These are phyloP conservation scores for Microtus richardsoni DNA, from an alignment of 2,113 vertebrate genomes.

Conservation along the genomic window DNA sequence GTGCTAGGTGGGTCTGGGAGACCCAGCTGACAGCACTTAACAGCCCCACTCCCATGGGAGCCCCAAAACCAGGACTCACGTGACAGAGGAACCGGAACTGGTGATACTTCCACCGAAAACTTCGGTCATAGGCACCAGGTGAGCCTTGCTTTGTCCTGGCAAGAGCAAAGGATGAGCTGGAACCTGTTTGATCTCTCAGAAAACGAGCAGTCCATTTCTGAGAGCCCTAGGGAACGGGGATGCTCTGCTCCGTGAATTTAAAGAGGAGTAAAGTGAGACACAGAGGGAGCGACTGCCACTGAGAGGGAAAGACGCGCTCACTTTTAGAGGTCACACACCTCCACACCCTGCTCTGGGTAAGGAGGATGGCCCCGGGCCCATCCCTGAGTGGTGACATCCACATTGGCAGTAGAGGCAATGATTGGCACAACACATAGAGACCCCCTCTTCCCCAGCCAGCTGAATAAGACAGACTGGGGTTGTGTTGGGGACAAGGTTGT, in stretches of 20 bases:
- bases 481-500: not conserved
- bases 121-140: conserved; percentile 96
- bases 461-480: not conserved
- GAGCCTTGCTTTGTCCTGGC: conserved; percentile 92
- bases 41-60: rapidly evolving
- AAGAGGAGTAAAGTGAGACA: not conserved
- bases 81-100: conserved; percentile 99
- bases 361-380: not conserved
- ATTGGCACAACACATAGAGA: not conserved
- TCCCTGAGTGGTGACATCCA: not conserved
- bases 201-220: not conserved
- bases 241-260: not conserved
- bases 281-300: not conserved
- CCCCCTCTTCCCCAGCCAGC: not conserved
- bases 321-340: not conserved
- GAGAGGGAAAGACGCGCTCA: not conserved
- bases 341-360: not conserved
- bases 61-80: conserved; percentile 85
- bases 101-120: conserved; percentile 99
- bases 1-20: not conserved
- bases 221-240: not conserved
- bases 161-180: conserved; percentile 48
- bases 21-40: rapidly evolving
- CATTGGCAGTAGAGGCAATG: conserved; percentile 47
- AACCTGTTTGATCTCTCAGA: conserved; percentile 10